Conservation (phyloP, 2,888 invertebrate species). For the Tachystola acroxantha region DNA sequence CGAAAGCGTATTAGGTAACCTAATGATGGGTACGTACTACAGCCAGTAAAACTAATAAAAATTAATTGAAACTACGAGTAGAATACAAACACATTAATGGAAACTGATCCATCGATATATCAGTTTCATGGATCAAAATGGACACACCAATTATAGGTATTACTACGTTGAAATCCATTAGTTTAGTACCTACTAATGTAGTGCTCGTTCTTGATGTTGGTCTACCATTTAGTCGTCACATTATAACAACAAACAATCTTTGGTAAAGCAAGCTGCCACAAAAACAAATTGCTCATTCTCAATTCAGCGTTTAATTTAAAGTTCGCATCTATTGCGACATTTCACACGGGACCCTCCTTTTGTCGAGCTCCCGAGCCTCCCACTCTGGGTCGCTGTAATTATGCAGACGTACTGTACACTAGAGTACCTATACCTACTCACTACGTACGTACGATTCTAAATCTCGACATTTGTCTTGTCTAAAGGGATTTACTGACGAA, state of each 20-base stretch:
- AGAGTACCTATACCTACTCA: not conserved
- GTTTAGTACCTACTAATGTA: too few species aligned
- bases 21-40: too few species aligned
- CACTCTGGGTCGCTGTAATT: conserved; percentile 24
- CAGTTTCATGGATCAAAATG: too few species aligned
- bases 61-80: too few species aligned
- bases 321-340: conserved; percentile 33
- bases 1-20: too few species aligned
- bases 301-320: conserved; percentile 38
- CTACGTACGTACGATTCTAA: conserved; percentile 3
- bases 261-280: conserved; percentile 8
- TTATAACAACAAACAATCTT: not conserved
- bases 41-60: too few species aligned
- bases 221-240: not conserved
- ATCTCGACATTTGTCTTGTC: conserved; percentile 2
- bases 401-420: conserved; percentile 16
- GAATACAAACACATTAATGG: too few species aligned
- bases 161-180: too few species aligned
- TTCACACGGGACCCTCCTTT: conserved; percentile 28
- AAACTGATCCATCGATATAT: too few species aligned
- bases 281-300: conserved; percentile 22
- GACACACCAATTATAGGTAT: too few species aligned
- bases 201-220: too few species aligned
- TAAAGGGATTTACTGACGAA: conserved; percentile 8
- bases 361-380: conserved; percentile 17